phyloP scores from a whole-genome alignment of 2,797 vertebrate genomes.

The Gymnocypris eckloni region DNA sequence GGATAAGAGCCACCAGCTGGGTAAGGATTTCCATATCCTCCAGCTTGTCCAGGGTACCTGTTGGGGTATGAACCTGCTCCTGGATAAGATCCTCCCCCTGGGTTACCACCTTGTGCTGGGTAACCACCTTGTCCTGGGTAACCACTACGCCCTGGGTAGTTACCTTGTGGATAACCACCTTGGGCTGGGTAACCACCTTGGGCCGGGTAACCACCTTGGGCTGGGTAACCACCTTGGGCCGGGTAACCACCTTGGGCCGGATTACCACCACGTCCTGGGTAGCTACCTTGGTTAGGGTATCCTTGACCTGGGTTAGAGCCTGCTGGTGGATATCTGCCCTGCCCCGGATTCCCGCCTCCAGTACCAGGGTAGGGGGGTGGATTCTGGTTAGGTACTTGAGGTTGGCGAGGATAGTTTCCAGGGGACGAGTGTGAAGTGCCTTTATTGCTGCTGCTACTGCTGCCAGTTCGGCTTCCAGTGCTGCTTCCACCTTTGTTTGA shows the following conservation, averaged over 20 bases:
- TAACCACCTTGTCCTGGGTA: slow-evolving; percentile 14
- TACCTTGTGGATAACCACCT: slow-evolving; percentile 35
- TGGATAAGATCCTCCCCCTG: slow-evolving; percentile 24
- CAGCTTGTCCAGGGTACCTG: slow-evolving; percentile 57
- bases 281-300: slow-evolving; percentile 51
- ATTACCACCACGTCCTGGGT: slow-evolving; percentile 29
- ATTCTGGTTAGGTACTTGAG: slow-evolving; percentile 61
- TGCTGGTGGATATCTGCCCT: slow-evolving; percentile 45
- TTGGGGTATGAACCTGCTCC: slow-evolving; percentile 50
- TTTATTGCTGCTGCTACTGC: slow-evolving; percentile 46
- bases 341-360: slow-evolving; percentile 47
- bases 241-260: slow-evolving; percentile 48
- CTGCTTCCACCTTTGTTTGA: slow-evolving; percentile 53
- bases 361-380: slow-evolving; percentile 58
- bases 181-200: slow-evolving; percentile 51
- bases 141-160: too few species aligned
- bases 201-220: not conserved
- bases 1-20: slow-evolving; percentile 63
- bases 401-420: slow-evolving; percentile 61
- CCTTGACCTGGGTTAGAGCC: slow-evolving; percentile 61
- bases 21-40: slow-evolving; percentile 54
- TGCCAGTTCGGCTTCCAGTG: slow-evolving; percentile 40
- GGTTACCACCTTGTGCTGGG: slow-evolving; percentile 39
- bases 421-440: slow-evolving; percentile 45
- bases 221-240: slow-evolving; percentile 18